Conservation (phyloP, 2,888 invertebrate species). For the Troilus luridus region DNA sequence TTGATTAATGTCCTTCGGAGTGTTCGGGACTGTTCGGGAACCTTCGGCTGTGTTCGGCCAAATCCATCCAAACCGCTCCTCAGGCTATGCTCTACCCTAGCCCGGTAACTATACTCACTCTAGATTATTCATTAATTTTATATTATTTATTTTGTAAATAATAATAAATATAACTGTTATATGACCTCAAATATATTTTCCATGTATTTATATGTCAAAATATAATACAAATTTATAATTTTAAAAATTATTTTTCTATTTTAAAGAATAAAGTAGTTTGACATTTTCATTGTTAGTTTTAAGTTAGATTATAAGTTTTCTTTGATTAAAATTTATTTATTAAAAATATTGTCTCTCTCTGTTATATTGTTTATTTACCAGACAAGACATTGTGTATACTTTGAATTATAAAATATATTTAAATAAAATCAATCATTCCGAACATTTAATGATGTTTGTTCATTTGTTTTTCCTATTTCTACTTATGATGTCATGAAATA, state of each 20-base stretch:
- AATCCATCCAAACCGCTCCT: constrained; percentile 45
- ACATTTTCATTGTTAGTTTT: background rate
- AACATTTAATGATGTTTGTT: too few relatives aligned
- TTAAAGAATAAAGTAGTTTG: background rate
- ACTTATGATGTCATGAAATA: too few relatives aligned
- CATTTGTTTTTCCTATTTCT: too few relatives aligned
- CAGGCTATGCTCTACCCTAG: constrained; percentile 44
- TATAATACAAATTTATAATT: background rate
- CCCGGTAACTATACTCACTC: constrained; percentile 13
- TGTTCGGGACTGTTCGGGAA: constrained; percentile 40
- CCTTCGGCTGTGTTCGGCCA: constrained; percentile 27
- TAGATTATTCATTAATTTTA: background rate
- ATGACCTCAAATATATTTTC: background rate
- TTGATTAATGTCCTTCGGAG: constrained; percentile 62
- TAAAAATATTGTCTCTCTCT: background rate
- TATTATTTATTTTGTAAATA: background rate
- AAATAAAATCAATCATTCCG: background rate
- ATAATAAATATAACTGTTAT: background rate
- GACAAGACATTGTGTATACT: background rate
- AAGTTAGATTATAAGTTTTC: background rate
- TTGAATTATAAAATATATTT: background rate
- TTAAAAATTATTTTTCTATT: background rate
- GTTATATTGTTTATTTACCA: background rate
- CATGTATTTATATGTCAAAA: too few relatives aligned
- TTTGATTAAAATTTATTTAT: background rate